Percentiles rank a stretch among this genome's conserved stretches.
Evolutionary conservation across 2,888 invertebrate genomes (phyloP).

Genomic region (Mesorhabditis spiculigera): DNA sequence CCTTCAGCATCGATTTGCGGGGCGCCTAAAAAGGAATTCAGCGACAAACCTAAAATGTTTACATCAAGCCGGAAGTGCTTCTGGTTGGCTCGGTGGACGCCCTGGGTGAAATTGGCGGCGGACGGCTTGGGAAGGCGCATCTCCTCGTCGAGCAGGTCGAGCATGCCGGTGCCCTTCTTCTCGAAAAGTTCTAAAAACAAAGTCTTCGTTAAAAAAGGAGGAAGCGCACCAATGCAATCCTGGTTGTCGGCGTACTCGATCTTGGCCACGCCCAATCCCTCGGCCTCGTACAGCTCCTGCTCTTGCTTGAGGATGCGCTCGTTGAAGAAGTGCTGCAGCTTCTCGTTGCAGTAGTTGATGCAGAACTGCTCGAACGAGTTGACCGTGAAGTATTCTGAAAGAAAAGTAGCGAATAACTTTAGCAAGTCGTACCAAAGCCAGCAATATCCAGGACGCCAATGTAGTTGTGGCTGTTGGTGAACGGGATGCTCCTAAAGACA

Average conservation of each 20-base stretch:
- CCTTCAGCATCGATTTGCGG: slow-evolving; percentile 79
- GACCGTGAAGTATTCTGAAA: slow-evolving; percentile 74
- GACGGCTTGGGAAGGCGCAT: slow-evolving; percentile 89
- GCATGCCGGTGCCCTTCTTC: slow-evolving; percentile 80
- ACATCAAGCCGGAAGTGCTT: slow-evolving; percentile 78
- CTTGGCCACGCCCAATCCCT: slow-evolving; percentile 87
- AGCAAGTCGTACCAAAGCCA: slow-evolving; percentile 76
- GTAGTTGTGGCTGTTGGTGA: slow-evolving; percentile 83
- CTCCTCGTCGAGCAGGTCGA: slow-evolving; percentile 90
- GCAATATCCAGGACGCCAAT: slow-evolving; percentile 97
- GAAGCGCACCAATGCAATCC: slow-evolving; percentile 79
- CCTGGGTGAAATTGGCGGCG: slow-evolving; percentile 83
- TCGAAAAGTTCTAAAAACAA: slow-evolving; percentile 64
- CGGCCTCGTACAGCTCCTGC: slow-evolving; percentile 85
- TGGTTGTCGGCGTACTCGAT: slow-evolving; percentile 93
- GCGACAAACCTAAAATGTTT: slow-evolving; percentile 13
- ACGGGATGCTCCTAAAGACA: slow-evolving; percentile 79
- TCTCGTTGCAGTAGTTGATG: slow-evolving; percentile 99
- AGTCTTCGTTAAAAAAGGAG: background rate
- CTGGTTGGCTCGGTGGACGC: slow-evolving; percentile 81
- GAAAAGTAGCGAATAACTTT: background rate
- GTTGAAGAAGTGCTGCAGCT: slow-evolving; percentile 97
- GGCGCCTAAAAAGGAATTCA: slow-evolving; percentile 66
- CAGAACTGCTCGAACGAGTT: slow-evolving; percentile 87
- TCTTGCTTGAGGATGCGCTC: slow-evolving; percentile 91